Percentiles rank a stretch among this genome's conserved stretches.
Conservation (phyloP, 64 coral and sea anemone species). For the Anthopleura sola region DNA sequence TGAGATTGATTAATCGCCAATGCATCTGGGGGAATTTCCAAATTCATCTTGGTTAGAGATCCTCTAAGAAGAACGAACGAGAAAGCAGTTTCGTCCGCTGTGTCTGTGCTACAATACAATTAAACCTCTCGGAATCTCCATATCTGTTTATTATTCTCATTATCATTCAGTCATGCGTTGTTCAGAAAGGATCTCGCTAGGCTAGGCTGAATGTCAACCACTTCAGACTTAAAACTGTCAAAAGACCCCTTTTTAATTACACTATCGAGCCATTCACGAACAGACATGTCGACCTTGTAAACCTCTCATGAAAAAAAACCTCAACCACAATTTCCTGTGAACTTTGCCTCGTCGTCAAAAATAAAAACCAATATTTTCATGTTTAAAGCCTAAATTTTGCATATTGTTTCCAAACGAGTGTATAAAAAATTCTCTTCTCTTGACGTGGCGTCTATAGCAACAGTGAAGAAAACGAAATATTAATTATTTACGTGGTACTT, state of each 20-base stretch:
- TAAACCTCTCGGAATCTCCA: background rate
- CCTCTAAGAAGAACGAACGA: background rate
- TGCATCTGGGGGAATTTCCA: constrained; percentile 92
- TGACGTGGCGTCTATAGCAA: background rate
- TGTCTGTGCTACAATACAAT: background rate
- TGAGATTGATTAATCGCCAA: constrained; percentile 80
- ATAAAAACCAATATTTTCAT: background rate
- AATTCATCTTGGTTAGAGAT: constrained; percentile 44
- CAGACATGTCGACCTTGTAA: background rate
- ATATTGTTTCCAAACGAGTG: background rate
- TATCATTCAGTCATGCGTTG: constrained; percentile 14
- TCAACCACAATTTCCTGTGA: background rate
- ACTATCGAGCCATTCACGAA: background rate
- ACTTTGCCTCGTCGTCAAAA: background rate
- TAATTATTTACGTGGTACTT: background rate
- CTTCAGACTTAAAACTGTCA: background rate
- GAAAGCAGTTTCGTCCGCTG: background rate
- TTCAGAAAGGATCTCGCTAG: background rate
- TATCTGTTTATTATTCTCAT: constrained; percentile 10
- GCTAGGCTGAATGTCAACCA: background rate
- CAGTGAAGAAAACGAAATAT: background rate
- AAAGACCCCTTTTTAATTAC: background rate
- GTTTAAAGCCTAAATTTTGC: background rate
- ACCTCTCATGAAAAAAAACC: background rate
- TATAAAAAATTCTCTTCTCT: background rate